phyloP scores from a whole-genome alignment of 2,113 vertebrate species.

The Spizaetus ornatus region DNA sequence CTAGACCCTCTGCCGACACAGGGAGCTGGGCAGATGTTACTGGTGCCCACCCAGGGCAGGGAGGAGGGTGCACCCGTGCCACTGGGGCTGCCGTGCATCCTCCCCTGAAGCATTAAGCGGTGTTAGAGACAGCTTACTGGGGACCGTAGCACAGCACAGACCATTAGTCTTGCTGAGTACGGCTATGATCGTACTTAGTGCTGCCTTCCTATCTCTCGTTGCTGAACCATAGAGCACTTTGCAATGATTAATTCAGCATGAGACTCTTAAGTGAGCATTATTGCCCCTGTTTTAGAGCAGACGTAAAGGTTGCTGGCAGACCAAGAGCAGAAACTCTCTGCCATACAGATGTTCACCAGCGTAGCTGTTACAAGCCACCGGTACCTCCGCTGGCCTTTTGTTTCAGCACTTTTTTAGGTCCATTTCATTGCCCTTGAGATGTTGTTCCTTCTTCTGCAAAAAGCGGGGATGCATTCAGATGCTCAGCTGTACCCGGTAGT shows the following conservation, averaged over 20 bases:
- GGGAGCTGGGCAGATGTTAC: not conserved
- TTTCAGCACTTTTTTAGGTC: not conserved
- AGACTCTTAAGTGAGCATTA: not conserved
- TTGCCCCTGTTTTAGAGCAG: not conserved
- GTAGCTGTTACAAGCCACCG: not conserved
- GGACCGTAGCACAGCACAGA: not conserved
- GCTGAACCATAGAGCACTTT: not conserved
- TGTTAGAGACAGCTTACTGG: not conserved
- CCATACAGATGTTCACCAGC: not conserved
- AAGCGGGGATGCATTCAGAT: not conserved
- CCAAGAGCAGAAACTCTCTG: not conserved
- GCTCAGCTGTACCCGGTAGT: not conserved
- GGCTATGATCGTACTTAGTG: not conserved
- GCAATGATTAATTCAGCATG: constrained; percentile 1
- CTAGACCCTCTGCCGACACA: rapidly evolving
- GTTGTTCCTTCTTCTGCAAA: not conserved
- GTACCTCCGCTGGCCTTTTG: not conserved
- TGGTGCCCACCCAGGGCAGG: not conserved
- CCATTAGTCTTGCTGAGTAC: not conserved
- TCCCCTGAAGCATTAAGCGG: not conserved
- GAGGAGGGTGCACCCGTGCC: not conserved
- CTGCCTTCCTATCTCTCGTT: not conserved
- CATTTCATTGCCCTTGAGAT: not conserved
- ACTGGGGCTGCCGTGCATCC: not conserved
- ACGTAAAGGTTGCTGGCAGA: not conserved